phyloP scores from a whole-genome alignment of 2,797 vertebrate genomes.

The Poeciliopsis turneri region DNA sequence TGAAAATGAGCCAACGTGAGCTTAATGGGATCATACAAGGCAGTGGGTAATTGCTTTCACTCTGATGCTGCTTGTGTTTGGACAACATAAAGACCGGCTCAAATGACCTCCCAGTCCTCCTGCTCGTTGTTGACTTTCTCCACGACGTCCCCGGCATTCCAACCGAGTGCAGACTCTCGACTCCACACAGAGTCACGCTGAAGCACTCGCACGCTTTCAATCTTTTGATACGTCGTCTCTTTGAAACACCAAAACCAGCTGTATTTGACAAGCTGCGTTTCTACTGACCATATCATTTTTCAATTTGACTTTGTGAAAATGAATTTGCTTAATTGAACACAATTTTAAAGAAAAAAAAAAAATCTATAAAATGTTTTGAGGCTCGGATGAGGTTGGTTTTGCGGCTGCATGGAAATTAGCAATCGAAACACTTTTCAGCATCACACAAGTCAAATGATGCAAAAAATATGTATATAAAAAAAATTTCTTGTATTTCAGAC shows the following conservation, averaged over 20 bases:
- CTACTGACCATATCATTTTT: too few species aligned
- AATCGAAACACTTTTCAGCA: neutral
- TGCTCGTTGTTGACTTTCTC: conserved; percentile 26
- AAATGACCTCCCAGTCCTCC: conserved; percentile 29
- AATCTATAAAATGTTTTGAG: too few species aligned
- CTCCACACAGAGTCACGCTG: conserved; percentile 20
- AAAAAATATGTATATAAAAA: neutral
- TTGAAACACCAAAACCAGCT: neutral
- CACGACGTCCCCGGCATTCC: conserved; percentile 35
- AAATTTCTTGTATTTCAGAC: neutral
- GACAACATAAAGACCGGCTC: conserved; percentile 24
- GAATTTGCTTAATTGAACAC: too few species aligned
- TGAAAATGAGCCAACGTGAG: conserved; percentile 33
- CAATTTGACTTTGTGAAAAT: too few species aligned
- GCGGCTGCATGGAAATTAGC: too few species aligned
- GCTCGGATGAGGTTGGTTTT: too few species aligned
- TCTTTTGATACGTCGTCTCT: neutral
- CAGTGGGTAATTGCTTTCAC: conserved; percentile 20
- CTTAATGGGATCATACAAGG: conserved; percentile 29
- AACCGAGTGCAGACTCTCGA: conserved; percentile 44
- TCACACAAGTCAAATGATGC: neutral
- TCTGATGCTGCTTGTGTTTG: conserved; percentile 34
- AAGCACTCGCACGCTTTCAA: neutral
- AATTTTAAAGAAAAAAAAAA: too few species aligned
- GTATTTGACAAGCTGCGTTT: too few species aligned